Evolutionary conservation across 1,140 invertebrate genomes (phyloP), one percentile per base, ranked within the genome.

Genomic region (Nasonia vitripennis): DNA sequence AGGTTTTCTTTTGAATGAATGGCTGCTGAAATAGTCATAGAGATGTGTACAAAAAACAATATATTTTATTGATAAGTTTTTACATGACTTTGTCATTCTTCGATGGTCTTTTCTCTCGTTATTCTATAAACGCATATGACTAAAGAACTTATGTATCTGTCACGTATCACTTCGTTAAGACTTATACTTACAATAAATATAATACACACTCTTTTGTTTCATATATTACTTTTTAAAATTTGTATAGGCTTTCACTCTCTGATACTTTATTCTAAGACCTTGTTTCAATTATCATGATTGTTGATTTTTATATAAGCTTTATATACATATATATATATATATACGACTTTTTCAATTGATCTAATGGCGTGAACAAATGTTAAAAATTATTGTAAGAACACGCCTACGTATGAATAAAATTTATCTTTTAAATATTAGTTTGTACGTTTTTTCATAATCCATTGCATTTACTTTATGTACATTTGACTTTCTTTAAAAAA

Each of bases 1-100:
- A 68, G 23, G 23, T 7, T 70, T 70, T 68, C 9, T 31, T 73
- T 14, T 37, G 14, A 73, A 73, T 51, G 11, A 17, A 51, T 51
- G 17, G 55, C 41, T 45, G 41, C 6, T 62, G 5, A 62, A 62
- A 20, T n/a, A 62, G n/a, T 62, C n/a, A 62, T 62, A 74, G 34
- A 41, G 73, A 20, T 17, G 73, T 17, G 37, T 74, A 74, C 23
- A 45, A 74, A 74, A 74, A 74, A 74, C 34, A 74, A 71, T 37
- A 74, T 41, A 74, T n/a, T 74, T 41, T 74, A 74, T 74, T 41
- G 37, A 31, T 41, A 45, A 45, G 27, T 74, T 34, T 74, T 74
- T 17, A 34, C 34, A 74, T 20, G 27, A 74, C 34, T 74, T 37
- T n/a, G 17, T n/a, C 20, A 62, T 41, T 37, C 12, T 9, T 14